Conservation (phyloP, 2,113 vertebrate species). For the Corythaeola cristata region DNA sequence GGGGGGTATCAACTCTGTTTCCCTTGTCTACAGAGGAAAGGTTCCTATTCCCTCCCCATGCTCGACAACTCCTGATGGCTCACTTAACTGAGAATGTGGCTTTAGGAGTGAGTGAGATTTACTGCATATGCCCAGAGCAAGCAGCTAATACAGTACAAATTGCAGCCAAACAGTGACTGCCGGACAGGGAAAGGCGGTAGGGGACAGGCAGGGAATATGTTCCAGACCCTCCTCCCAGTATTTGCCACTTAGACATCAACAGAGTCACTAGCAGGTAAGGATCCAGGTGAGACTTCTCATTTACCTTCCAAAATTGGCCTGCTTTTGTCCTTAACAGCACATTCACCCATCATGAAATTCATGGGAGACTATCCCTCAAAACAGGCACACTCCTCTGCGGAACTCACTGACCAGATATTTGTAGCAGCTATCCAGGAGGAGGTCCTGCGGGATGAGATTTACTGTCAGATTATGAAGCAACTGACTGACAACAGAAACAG, state of each 20-base stretch:
- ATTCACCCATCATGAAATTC: constrained; percentile 90
- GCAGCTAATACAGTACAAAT: neutral
- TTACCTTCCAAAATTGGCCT: neutral
- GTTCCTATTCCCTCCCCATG: neutral
- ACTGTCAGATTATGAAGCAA: constrained; percentile 97
- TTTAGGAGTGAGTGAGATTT: neutral
- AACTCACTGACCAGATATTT: constrained; percentile 95
- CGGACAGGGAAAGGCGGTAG: neutral
- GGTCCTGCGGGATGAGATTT: constrained; percentile 87
- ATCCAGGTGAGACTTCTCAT: neutral
- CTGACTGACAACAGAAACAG: constrained; percentile 89
- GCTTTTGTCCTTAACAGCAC: constrained; percentile 68
- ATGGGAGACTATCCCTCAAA: constrained; percentile 96
- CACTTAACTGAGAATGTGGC: neutral
- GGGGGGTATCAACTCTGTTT: neutral
- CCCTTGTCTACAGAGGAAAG: neutral
- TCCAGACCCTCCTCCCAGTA: neutral
- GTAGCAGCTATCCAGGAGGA: constrained; percentile 79
- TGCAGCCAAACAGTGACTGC: neutral
- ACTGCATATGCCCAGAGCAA: neutral
- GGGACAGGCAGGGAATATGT: neutral
- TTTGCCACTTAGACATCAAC: neutral
- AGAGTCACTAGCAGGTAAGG: neutral
- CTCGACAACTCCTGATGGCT: neutral
- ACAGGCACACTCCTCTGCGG: constrained; percentile 78